Evolutionary conservation across 2,113 vertebrate genomes (phyloP), one percentile per base, ranked within the genome.

Genomic region (Psammodynastes pulverulentus): DNA sequence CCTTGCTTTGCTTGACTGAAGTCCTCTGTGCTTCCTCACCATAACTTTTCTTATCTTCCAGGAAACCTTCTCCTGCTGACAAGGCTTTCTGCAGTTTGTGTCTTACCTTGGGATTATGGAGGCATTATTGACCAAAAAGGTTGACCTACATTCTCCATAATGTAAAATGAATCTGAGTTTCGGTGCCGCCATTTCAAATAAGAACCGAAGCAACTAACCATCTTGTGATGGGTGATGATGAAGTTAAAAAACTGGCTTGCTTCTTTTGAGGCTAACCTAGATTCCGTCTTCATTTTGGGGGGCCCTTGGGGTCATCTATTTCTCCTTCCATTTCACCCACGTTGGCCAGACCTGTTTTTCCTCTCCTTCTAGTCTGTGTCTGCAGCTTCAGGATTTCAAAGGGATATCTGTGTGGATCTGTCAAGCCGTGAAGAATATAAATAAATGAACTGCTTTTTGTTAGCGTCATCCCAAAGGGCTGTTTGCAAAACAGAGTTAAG

Each of bases 41-140:
- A 86, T n/a, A 92, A 86, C n/a, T 5, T 23, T 1, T 53, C 54
- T 92, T 88, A 87, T 49, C 93, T 85, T 3, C 89, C 56, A 53
- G 0, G 0, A 84, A 29, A 48, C 23, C 79, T 90, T 0, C 0
- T 26, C 95, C 48, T 4, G n/a, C 34, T 84, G 79, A 34, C 53
- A 21, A 2, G 4, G n/a, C n/a, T 67, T 29, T 48, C 58, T 21
- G 26, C 1, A 9, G 1, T 48, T 46, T 62, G n/a, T 48, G n/a
- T 10, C 29, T 87, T 48, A 86, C 39, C 85, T 49, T 0, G 0
- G 84, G 92, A 87, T 0, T 0, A 88, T 43, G 43, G 56, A 52
- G 1, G 13, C 3, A 24, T 91, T 93, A 62, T 67, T 94, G 21
- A 51, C 45, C 3, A n/a, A 67, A 67, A 58, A 90, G 17, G 13